Evolutionary conservation across 2,888 invertebrate species (phyloP), one percentile per base, ranked within the genome.

Genomic region (Petrophora chlorosata): DNA sequence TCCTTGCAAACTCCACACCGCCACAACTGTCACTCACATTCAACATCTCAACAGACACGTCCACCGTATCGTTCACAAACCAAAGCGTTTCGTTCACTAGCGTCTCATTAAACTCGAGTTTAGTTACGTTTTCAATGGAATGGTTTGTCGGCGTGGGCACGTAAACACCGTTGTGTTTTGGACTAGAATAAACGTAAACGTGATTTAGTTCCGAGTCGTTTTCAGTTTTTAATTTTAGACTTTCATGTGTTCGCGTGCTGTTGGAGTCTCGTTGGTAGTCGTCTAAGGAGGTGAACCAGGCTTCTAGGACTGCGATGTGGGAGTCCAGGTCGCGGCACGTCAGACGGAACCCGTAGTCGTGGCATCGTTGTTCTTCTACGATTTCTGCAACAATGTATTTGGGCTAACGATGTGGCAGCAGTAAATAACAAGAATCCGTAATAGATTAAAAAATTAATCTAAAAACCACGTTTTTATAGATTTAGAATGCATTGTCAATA

Each of bases 291-390:
- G 89, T 88, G 74, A 92, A 94, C 79, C 91, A 91, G n/a, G 92
- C 93, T 65, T 93, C 92, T 61, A 93, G 76, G 22, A 94, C 86
- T 25, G 93, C 93, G 50, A 94, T 91, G 70, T 92, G 92, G 2
- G 93, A 90, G 74, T 92, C 92, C 56, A 94, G 75, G 52, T 92
- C 91, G 17, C 93, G 91, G 64, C 94, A 94, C 3, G 93, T 93
- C 32, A 94, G 79, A 13, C 92, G 88, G 66, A 94, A 91, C 66
- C 90, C 90, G 72, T 85, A 91, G 67, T 92, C 91, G 76, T 92
- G 88, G 68, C 93, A 93, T 67, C 91, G 91, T 66, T 90, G 91
- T 67, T 92, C 92, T 73, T 92, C 91, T 45, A 94, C 93, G 61
- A 92, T 92, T 91, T 94, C 94, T 93, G 91, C 3, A 92, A 92